Evolutionary conservation across 2,888 invertebrate genomes (phyloP).

Genomic region (Gerris lacustris): DNA sequence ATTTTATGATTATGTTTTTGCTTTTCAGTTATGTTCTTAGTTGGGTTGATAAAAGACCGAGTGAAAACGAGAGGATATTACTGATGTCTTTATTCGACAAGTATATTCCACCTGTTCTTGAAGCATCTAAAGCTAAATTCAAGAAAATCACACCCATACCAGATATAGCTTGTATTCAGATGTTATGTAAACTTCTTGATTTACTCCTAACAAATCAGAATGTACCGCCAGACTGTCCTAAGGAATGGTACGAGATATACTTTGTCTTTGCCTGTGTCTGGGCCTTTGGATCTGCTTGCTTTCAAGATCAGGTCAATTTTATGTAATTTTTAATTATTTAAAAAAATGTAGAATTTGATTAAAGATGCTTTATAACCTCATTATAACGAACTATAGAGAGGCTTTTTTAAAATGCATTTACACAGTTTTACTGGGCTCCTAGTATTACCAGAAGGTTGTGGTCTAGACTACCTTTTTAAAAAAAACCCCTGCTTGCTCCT

Average conservation of each 20-base stretch:
- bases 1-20: no score
- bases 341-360: no score
- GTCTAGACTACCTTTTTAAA: no score
- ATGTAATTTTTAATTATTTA: no score
- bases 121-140: constrained; percentile 57
- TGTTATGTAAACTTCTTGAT: constrained; percentile 76
- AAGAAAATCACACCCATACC: constrained; percentile 84
- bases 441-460: no score
- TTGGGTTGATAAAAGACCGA: constrained; percentile 68
- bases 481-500: no score
- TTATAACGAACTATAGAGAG: no score
- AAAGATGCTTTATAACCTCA: no score
- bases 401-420: no score
- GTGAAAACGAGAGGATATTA: constrained; percentile 62
- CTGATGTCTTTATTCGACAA: constrained; percentile 82
- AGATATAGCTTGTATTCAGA: constrained; percentile 77
- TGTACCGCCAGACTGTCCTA: constrained; percentile 76
- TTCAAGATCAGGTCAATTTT: constrained; percentile 57
- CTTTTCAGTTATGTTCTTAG: constrained; percentile 63
- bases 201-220: constrained; percentile 67
- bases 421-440: no score
- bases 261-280: constrained; percentile 82
- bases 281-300: constrained; percentile 86
- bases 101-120: constrained; percentile 74
- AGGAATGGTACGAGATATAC: constrained; percentile 88